Evolutionary conservation across 2,797 vertebrate species (phyloP).

Genomic region (Nothura maculosa): DNA sequence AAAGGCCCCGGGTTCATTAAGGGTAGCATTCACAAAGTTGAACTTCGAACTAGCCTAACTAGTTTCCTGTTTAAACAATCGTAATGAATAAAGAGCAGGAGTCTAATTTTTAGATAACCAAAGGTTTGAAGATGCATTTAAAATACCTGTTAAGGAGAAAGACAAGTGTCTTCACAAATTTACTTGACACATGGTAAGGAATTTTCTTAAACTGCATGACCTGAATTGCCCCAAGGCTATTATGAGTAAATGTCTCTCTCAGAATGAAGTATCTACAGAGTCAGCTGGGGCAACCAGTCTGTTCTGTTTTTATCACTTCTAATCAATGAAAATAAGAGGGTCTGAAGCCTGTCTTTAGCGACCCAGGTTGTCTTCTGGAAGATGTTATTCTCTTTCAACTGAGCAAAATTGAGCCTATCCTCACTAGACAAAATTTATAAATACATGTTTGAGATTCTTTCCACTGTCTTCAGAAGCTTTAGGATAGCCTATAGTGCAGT

Average conservation of each 20-base stretch:
- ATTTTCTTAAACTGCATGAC: background rate
- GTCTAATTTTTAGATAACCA: background rate
- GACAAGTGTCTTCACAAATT: background rate
- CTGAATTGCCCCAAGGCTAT: background rate
- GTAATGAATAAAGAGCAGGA: background rate
- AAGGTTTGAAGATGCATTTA: background rate
- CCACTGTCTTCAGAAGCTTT: background rate
- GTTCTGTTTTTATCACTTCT: background rate
- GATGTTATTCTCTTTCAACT: background rate
- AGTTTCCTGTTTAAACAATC: background rate
- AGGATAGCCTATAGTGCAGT: background rate
- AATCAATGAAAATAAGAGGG: background rate
- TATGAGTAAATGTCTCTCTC: background rate
- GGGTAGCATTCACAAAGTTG: background rate
- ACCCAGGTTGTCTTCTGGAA: background rate
- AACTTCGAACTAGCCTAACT: background rate
- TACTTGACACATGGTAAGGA: background rate
- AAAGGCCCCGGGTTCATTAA: background rate
- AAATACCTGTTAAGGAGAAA: background rate
- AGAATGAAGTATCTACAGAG: background rate
- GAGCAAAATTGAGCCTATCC: background rate
- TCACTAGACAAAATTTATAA: background rate
- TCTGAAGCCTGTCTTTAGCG: background rate
- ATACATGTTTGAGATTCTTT: background rate
- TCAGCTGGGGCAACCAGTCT: rapidly evolving